These are phyloP conservation scores for Chloroclystis v-ata DNA, from an alignment of 2,888 invertebrate genomes.

Conservation along the genomic window DNA sequence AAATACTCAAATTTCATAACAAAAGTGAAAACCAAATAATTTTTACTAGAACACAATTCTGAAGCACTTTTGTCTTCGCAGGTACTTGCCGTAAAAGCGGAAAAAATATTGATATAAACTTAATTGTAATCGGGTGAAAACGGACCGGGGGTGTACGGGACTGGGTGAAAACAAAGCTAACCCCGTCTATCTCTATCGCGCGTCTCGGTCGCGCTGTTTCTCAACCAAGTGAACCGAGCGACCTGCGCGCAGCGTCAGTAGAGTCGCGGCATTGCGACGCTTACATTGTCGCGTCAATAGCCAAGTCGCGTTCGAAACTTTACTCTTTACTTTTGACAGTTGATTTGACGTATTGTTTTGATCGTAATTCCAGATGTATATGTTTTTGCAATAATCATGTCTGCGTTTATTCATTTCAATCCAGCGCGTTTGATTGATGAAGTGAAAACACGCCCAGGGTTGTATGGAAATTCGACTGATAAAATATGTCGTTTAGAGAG, in stretches of 20 bases:
- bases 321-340: neutral
- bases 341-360: neutral
- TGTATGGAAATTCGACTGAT: constrained; percentile 51
- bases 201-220: constrained; percentile 13
- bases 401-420: constrained; percentile 40
- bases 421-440: constrained; percentile 61
- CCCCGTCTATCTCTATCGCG: constrained; percentile 19
- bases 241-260: constrained; percentile 39
- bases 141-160: too few relatives aligned
- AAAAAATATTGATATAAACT: too few relatives aligned
- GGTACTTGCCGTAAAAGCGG: too few relatives aligned
- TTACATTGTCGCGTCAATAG: too few relatives aligned
- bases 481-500: constrained; percentile 71
- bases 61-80: too few relatives aligned
- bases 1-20: too few relatives aligned
- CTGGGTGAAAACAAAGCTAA: neutral
- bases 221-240: constrained; percentile 17
- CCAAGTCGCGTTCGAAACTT: constrained; percentile 25
- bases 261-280: constrained; percentile 34
- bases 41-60: too few relatives aligned
- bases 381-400: neutral
- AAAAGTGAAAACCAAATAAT: too few relatives aligned
- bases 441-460: constrained; percentile 62
- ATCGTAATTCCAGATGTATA: neutral
- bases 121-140: too few relatives aligned